Base-by-base conservation (phyloP, 2,797 vertebrate genomes). In the Discoglossus pictus region DNA sequence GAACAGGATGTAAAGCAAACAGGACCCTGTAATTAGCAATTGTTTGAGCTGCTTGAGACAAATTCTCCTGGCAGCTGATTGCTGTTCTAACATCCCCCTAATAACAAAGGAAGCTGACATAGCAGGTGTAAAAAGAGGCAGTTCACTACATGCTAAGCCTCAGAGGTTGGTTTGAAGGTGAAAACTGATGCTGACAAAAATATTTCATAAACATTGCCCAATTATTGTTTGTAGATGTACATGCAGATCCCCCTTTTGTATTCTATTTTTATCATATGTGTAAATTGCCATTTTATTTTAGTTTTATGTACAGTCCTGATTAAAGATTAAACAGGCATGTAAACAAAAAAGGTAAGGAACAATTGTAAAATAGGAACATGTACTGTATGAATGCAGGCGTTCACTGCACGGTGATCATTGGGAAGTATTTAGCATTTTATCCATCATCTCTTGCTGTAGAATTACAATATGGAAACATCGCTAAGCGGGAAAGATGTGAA, bases 1-100 rank as follows among this genome's bases (percentile, higher is more conserved):
- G 86, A 79, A 75, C 82, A 80, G 76, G 80, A 86, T 86, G 87
- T 85, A 88, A 88, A 88, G 89, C 88, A 88, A 89, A 88, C 80
- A 86, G 86, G 82, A 76, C 80, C 85, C 85, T 81, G 82, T 87
- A 89, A 90, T 89, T 89, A 88, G 83, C 84, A 86, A 89, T 88
- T 88, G 85, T 87, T 86, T 83, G 83, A 85, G 84, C 85, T 83
- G 76, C 85, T 87, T 85, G 85, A 86, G 86, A 82, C 83, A 82
- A 82, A 86, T 90, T 87, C 84, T 79, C 82, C 69, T 84, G 80
- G 84, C 85, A 79, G 83, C 78, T 63, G 67, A 58, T 83, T 83
- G 78, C 82, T 76, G 78, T 80, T 85, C 66, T 75, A 78, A 75
- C 79, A 76, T 85, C 86, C 85, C 84, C 75, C 81, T 85, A 84